Percentiles rank a stretch among this genome's conserved stretches.
Conservation (phyloP, 2,797 vertebrate genomes). For the Thalassophryne amazonica region DNA sequence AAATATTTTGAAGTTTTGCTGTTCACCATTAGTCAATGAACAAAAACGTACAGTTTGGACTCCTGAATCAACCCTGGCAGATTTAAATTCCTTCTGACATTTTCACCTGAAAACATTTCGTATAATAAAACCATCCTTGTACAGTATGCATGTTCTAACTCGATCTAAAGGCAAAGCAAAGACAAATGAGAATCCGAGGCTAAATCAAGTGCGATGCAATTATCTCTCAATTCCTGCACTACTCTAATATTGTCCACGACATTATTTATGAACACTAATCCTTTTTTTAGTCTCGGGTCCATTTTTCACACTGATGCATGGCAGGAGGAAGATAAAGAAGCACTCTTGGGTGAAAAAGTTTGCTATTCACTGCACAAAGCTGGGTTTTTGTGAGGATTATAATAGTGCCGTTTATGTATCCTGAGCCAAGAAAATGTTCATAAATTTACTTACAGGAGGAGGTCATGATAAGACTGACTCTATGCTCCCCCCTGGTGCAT, state of each 20-base stretch:
- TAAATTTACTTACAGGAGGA: slow-evolving; percentile 57
- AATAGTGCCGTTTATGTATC: slow-evolving; percentile 28
- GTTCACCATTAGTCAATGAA: too few relatives aligned
- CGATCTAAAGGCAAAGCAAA: background rate
- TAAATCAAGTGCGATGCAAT: background rate
- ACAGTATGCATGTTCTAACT: too few relatives aligned
- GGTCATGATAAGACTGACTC: slow-evolving; percentile 51
- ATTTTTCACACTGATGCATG: slow-evolving; percentile 45
- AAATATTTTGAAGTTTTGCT: too few relatives aligned
- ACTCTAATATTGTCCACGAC: background rate
- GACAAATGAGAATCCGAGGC: background rate
- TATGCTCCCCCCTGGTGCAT: slow-evolving; percentile 26
- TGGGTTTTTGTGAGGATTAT: slow-evolving; percentile 64
- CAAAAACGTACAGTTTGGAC: too few relatives aligned
- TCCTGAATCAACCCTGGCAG: too few relatives aligned
- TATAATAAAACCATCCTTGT: background rate
- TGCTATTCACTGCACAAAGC: slow-evolving; percentile 3
- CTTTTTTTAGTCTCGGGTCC: slow-evolving; percentile 24
- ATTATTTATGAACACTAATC: slow-evolving; percentile 25
- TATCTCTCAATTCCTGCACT: slow-evolving; percentile 1
- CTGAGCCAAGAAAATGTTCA: slow-evolving; percentile 51
- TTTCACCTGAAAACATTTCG: too few relatives aligned
- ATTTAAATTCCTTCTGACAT: too few relatives aligned
- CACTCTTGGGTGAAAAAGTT: slow-evolving; percentile 27
- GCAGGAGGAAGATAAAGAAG: slow-evolving; percentile 29